Percentiles rank a stretch among this genome's conserved stretches.
These are phyloP conservation scores for Kryptolebias marmoratus DNA, from an alignment of 2,113 vertebrate species.

Conservation along the genomic window DNA sequence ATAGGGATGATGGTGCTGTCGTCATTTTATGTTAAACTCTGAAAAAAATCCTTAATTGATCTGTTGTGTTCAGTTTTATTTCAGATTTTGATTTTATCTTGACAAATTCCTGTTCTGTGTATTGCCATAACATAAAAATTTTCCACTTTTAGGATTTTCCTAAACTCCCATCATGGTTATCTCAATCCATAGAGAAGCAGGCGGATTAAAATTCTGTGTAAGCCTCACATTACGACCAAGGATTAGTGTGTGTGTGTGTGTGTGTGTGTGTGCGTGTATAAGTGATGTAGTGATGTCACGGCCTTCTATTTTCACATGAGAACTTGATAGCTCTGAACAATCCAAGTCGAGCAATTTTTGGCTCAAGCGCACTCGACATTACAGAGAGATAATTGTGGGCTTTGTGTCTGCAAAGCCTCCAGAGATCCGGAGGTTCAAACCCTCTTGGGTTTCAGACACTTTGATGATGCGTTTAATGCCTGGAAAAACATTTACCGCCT, in stretches of 20 bases:
- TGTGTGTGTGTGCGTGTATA: slow-evolving; percentile 46
- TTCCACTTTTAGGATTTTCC: slow-evolving; percentile 22
- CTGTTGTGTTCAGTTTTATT: too few relatives aligned
- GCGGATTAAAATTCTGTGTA: slow-evolving; percentile 30
- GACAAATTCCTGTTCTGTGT: neutral
- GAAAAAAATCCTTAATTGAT: too few relatives aligned
- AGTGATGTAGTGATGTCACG: slow-evolving; percentile 75
- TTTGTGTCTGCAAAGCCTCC: slow-evolving; percentile 64
- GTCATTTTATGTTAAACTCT: too few relatives aligned
- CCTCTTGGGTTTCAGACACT: slow-evolving; percentile 66
- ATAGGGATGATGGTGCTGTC: too few relatives aligned
- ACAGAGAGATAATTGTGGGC: slow-evolving; percentile 75
- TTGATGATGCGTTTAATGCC: slow-evolving; percentile 74
- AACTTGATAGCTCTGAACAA: slow-evolving; percentile 72
- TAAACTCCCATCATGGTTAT: slow-evolving; percentile 3
- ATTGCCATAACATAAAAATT: neutral
- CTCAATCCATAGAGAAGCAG: slow-evolving; percentile 4
- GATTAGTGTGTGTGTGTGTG: slow-evolving; percentile 19
- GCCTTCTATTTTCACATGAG: slow-evolving; percentile 73
- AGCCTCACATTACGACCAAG: slow-evolving; percentile 40
- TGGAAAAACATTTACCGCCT: slow-evolving; percentile 72
- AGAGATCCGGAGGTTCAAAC: slow-evolving; percentile 66
- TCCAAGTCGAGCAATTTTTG: slow-evolving; percentile 73
- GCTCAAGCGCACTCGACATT: slow-evolving; percentile 73
- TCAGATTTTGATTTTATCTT: too few relatives aligned